phyloP scores from a whole-genome alignment of 2,888 invertebrate genomes.

The Spodoptera exigua region DNA sequence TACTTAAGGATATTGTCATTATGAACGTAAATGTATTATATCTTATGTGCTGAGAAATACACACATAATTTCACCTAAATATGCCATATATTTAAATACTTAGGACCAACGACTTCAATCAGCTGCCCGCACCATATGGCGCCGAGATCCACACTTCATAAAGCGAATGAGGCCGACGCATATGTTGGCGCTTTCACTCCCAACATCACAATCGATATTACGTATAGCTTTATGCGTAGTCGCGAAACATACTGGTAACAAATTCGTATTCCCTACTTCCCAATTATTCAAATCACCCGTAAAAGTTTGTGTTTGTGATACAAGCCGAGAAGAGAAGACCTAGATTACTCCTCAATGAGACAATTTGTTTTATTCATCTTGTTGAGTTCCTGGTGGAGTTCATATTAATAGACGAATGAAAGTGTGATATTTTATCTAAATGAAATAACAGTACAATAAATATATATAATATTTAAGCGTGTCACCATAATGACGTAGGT shows the following conservation, averaged over 20 bases:
- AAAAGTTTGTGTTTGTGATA: conserved; percentile 3
- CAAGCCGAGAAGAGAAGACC: conserved; percentile 16
- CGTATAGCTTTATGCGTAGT: conserved; percentile 59
- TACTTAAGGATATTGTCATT: no score
- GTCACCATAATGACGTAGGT: conserved; percentile 56
- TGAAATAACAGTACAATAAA: conserved; percentile 33
- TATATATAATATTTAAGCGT: conserved; percentile 35
- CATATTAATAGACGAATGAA: conserved; percentile 30
- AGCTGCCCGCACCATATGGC: conserved; percentile 86
- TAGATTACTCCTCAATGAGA: conserved; percentile 31
- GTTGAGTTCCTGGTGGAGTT: conserved; percentile 24
- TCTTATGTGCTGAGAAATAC: not conserved
- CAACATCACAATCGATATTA: conserved; percentile 81
- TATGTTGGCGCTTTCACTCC: conserved; percentile 88
- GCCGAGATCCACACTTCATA: conserved; percentile 83
- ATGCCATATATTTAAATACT: conserved; percentile 37
- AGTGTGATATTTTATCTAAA: conserved; percentile 33
- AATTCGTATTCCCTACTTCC: conserved; percentile 31
- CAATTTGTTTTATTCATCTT: conserved; percentile 33
- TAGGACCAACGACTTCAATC: conserved; percentile 72
- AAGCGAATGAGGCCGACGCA: conserved; percentile 84
- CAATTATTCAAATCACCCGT: conserved; percentile 4
- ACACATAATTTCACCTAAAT: conserved; percentile 37
- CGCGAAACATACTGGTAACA: conserved; percentile 53
- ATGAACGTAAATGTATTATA: no score